Conservation (phyloP, 2,113 vertebrate genomes). For the Steatornis caripensis region DNA sequence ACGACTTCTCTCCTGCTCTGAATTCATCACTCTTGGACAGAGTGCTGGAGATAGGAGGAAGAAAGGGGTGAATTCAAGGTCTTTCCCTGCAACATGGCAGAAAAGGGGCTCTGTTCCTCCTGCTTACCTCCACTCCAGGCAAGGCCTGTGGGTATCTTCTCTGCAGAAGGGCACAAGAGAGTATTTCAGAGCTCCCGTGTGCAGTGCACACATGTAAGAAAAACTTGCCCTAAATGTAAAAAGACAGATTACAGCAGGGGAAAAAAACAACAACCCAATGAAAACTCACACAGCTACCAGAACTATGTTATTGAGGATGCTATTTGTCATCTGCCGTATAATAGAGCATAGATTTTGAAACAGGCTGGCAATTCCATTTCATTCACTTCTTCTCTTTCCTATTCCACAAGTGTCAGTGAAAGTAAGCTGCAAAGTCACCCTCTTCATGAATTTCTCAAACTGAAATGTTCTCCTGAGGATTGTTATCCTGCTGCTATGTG, state of each 20-base stretch:
- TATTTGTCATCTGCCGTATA: constrained; percentile 1
- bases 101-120: background rate
- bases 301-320: background rate
- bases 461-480: constrained; percentile 60
- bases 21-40: background rate
- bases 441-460: constrained; percentile 57
- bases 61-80: background rate
- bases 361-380: constrained; percentile 30
- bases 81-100: background rate
- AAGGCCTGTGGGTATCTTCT: background rate
- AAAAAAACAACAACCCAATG: background rate
- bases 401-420: constrained; percentile 58
- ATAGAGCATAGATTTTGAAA: constrained; percentile 4
- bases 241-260: background rate
- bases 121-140: background rate
- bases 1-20: background rate
- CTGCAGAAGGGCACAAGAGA: background rate
- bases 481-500: constrained; percentile 44
- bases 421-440: constrained; percentile 57
- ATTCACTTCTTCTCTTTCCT: constrained; percentile 40
- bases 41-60: background rate
- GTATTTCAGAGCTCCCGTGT: background rate
- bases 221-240: background rate
- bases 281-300: background rate
- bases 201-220: background rate